These are phyloP conservation scores for Pteromalus puparum DNA, from an alignment of 1,140 invertebrate genomes.

Conservation along the genomic window DNA sequence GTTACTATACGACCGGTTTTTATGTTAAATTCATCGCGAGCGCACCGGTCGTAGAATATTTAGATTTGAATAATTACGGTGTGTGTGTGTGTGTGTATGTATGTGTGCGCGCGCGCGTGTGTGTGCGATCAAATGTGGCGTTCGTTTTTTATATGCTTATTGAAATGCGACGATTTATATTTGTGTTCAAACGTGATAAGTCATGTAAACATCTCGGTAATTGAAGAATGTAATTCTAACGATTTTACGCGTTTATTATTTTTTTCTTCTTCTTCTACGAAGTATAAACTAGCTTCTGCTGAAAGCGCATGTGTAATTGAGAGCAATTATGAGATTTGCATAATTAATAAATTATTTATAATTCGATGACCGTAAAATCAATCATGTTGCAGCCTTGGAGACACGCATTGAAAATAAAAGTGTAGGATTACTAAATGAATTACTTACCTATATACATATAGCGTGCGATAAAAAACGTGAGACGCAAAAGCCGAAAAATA, in stretches of 20 bases:
- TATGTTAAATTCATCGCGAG: conserved; percentile 1
- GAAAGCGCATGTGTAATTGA: too few species aligned
- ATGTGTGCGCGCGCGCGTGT: too few species aligned
- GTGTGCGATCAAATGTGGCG: neutral
- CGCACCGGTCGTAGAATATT: neutral
- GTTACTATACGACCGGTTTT: neutral
- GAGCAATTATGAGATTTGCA: neutral
- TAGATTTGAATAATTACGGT: conserved; percentile 5
- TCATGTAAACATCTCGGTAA: neutral
- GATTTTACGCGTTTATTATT: neutral
- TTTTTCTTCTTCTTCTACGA: too few species aligned
- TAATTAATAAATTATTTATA: neutral
- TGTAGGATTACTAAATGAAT: neutral
- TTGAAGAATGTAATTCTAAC: neutral
- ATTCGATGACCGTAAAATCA: neutral
- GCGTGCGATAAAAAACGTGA: neutral
- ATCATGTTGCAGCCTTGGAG: neutral
- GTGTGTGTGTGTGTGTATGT: neutral
- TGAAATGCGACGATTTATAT: neutral
- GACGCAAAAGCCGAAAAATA: conserved; percentile 23
- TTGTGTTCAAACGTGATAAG: neutral
- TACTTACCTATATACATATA: neutral
- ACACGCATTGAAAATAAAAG: neutral
- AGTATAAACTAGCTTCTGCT: neutral
- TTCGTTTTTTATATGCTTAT: neutral